phyloP scores from a whole-genome alignment of 2,797 vertebrate genomes.

The Poeciliopsis turneri region DNA sequence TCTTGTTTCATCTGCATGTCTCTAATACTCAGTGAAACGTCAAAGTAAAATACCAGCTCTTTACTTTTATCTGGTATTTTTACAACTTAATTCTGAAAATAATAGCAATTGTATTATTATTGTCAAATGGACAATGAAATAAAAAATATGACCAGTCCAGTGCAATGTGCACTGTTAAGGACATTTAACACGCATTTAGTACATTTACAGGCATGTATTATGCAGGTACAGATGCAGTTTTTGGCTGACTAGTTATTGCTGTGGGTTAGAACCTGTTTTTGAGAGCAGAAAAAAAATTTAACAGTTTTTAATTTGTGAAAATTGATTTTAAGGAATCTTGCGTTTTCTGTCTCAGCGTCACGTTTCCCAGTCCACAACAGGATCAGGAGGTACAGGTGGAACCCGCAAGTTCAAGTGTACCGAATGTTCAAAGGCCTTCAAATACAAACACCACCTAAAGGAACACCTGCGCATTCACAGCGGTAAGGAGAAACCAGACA shows the following conservation, averaged over 20 bases:
- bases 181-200: too few species aligned
- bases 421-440: constrained; percentile 98
- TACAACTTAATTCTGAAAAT: background rate
- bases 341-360: constrained; percentile 82
- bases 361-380: constrained; percentile 87
- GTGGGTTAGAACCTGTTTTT: too few species aligned
- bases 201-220: too few species aligned
- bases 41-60: background rate
- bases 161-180: too few species aligned
- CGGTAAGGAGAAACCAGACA: constrained; percentile 81
- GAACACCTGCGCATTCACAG: constrained; percentile 99
- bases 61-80: background rate
- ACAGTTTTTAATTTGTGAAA: background rate
- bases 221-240: too few species aligned
- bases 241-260: too few species aligned
- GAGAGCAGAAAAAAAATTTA: background rate
- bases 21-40: background rate
- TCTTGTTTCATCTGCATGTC: background rate
- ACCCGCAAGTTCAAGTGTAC: constrained; percentile 98
- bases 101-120: too few species aligned
- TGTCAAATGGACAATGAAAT: too few species aligned
- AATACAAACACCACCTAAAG: constrained; percentile 99
- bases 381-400: constrained; percentile 83
- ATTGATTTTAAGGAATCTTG: background rate
- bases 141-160: too few species aligned